Conservation (phyloP, 1,140 invertebrate genomes). For the Globodera rostochiensis region DNA sequence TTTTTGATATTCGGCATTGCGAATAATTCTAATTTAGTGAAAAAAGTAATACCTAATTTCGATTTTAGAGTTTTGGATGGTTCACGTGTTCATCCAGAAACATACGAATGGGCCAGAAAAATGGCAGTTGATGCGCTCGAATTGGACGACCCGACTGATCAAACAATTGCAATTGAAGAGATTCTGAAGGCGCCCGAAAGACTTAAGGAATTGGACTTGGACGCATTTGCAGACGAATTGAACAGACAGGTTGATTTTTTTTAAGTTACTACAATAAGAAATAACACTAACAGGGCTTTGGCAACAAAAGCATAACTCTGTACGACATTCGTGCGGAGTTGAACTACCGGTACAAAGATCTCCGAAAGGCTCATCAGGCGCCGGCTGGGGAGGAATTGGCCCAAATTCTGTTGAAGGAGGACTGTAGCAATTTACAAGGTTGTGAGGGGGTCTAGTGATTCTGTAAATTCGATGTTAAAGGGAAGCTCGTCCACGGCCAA, state of each 20-base stretch:
- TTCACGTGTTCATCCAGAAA: constrained; percentile 93
- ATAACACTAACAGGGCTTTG: constrained; percentile 74
- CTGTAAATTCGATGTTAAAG: constrained; percentile 43
- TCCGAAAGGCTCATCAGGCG: constrained; percentile 78
- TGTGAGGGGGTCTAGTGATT: not conserved
- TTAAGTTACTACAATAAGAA: not conserved
- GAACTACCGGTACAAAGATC: constrained; percentile 91
- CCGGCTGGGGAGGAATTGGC: constrained; percentile 85
- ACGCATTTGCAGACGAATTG: constrained; percentile 96
- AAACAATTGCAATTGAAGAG: constrained; percentile 92
- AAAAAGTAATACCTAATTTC: not conserved
- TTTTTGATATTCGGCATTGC: not conserved
- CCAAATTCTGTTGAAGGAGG: constrained; percentile 78
- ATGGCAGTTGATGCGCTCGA: constrained; percentile 99
- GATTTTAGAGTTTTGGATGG: constrained; percentile 84
- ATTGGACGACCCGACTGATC: constrained; percentile 91
- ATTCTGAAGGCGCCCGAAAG: constrained; percentile 85
- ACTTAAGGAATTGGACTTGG: constrained; percentile 92
- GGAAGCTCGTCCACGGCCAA: constrained; percentile 68
- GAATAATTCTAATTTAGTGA: constrained; percentile 74
- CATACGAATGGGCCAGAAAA: constrained; percentile 96
- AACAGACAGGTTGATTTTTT: constrained; percentile 73
- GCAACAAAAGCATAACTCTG: constrained; percentile 93
- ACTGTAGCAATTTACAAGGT: constrained; percentile 23
- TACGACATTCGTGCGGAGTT: constrained; percentile 96